A percentile compares a stretch with the other conserved stretches of the same genome.
Evolutionary conservation across 2,797 vertebrate species (phyloP).

Genomic region (Lycodopsis pacificus): DNA sequence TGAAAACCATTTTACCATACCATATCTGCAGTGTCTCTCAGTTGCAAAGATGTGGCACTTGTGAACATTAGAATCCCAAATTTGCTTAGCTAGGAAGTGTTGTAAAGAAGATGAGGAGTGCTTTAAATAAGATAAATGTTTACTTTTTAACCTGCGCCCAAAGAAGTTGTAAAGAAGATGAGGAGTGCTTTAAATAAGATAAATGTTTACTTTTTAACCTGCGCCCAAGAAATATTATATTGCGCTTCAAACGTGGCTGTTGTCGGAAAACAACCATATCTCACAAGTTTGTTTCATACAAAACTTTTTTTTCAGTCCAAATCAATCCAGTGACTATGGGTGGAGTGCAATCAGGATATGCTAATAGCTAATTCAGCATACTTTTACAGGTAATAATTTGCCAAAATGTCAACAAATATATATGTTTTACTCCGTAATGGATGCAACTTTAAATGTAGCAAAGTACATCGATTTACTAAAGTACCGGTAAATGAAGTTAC

Average conservation of each 20-base stretch:
- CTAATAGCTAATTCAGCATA: not conserved
- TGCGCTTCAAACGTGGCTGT: not conserved
- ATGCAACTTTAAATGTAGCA: not conserved
- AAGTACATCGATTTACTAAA: not conserved
- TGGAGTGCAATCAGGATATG: too few species aligned
- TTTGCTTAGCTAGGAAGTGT: not conserved
- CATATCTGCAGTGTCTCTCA: not conserved
- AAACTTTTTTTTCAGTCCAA: too few species aligned
- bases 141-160: too few species aligned
- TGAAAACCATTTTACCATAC: conserved; percentile 63
- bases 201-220: not conserved
- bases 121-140: not conserved
- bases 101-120: not conserved
- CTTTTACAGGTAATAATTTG: not conserved
- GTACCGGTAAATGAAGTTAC: too few species aligned
- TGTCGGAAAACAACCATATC: conserved; percentile 8
- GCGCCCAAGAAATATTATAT: not conserved
- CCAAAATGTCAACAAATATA: not conserved
- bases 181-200: not conserved
- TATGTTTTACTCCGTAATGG: too few species aligned
- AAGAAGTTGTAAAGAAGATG: not conserved
- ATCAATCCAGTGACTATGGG: too few species aligned
- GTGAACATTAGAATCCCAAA: not conserved
- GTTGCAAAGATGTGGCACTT: not conserved
- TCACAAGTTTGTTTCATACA: not conserved